phyloP scores from a whole-genome alignment of 2,797 vertebrate species.

The Lacerta viridis region DNA sequence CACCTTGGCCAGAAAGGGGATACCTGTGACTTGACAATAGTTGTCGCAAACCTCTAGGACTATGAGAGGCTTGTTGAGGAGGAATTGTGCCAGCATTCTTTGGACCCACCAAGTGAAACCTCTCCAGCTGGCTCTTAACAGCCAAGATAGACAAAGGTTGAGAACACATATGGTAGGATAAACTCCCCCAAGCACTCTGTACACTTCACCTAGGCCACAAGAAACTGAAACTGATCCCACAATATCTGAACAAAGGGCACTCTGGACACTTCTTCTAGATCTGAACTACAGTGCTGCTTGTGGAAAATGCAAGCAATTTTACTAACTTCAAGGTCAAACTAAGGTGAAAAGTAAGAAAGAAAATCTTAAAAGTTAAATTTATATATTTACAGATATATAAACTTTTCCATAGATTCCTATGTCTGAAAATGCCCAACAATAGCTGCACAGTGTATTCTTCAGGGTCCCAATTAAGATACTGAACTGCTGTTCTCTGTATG shows the following conservation, averaged over 20 bases:
- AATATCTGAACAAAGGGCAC: no score
- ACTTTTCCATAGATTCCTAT: constrained; percentile 65
- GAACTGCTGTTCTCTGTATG: constrained; percentile 92
- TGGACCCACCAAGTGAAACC: no score
- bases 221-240: no score
- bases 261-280: no score
- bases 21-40: no score
- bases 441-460: constrained; percentile 87
- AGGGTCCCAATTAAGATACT: constrained; percentile 96
- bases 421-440: constrained; percentile 76
- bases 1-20: no score
- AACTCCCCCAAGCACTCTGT: background rate
- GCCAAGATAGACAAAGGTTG: background rate
- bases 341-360: background rate
- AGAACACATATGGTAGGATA: background rate
- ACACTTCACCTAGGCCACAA: no score
- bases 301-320: background rate
- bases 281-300: background rate
- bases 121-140: background rate
- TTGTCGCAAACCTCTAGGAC: no score
- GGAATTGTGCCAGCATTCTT: no score
- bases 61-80: no score
- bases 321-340: background rate
- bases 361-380: constrained; percentile 46
- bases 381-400: constrained; percentile 48